Evolutionary conservation across 2,888 invertebrate species (phyloP), one percentile per base, ranked within the genome.

Genomic region (Leptinotarsa peninsularis): DNA sequence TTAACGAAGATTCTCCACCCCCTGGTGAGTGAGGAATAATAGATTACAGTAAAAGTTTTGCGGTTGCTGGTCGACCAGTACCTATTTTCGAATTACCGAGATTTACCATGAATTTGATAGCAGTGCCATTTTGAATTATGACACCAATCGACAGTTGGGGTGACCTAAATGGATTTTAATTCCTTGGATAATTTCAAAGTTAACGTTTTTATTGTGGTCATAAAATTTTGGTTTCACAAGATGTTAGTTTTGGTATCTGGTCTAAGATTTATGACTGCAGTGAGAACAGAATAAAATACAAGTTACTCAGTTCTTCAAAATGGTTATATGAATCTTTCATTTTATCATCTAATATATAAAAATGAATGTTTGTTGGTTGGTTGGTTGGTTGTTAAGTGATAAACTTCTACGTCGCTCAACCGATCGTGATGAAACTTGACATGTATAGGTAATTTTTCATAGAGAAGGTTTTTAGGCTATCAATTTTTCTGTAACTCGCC

Each of bases 41-140:
- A 70, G 73, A 71, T 43, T 54, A 72, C 52, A 69, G 76, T 73
- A 73, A 70, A 63, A 67, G 50, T 58, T 58, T 60, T 76, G 76
- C 70, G 76, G 72, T 76, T 73, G 72, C 56, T 67, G 73, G 73
- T 76, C 68, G 58, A 76, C 75, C 75, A 70, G 50, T 67, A 69
- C 69, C 66, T 21, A 58, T 68, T 70, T 70, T 60, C 50, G 49
- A 43, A 72, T 60, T 21, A 67, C 33, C 49, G 49, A 67, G 66
- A 72, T 49, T 69, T 66, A 72, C 75, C 18, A 50, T 23, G 68
- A 63, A 72, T 18, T 67, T 72, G 67, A 73, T 67, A 58, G 67
- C 54, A 70, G 50, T 76, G 76, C 71, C 70, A 73, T 15, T 50
- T 49, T 72, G 70, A 73, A 70, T 69, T 76, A 73, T 63, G 66